Percentiles rank a stretch among this genome's conserved stretches.
phyloP scores from a whole-genome alignment of 2,797 vertebrate genomes.

The Borostomias antarcticus region DNA sequence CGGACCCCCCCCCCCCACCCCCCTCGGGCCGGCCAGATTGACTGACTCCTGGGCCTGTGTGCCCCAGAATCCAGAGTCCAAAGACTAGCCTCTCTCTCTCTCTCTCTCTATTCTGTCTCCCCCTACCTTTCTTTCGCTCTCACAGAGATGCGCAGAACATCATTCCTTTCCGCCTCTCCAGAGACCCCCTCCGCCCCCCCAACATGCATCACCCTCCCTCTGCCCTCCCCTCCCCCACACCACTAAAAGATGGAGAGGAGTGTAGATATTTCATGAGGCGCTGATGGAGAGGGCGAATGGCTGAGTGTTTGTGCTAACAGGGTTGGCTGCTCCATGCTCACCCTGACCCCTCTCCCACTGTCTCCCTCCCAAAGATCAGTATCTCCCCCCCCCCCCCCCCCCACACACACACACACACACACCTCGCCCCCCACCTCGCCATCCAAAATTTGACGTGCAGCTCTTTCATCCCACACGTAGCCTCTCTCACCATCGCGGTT shows the following conservation, averaged over 20 bases:
- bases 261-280: constrained; percentile 73
- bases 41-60: constrained; percentile 78
- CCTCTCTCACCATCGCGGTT: constrained; percentile 3
- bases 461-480: constrained; percentile 32
- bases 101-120: constrained; percentile 40
- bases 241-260: constrained; percentile 72
- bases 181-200: constrained; percentile 52
- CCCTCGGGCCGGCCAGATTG: constrained; percentile 74
- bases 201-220: no score
- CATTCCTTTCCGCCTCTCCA: constrained; percentile 58
- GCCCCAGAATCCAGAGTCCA: constrained; percentile 77
- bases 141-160: constrained; percentile 58
- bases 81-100: constrained; percentile 53
- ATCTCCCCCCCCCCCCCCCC: constrained; percentile 33
- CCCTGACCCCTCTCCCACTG: constrained; percentile 55
- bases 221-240: constrained; percentile 57
- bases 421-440: background rate
- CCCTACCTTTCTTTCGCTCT: constrained; percentile 9
- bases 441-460: constrained; percentile 32
- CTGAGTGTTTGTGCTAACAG: constrained; percentile 21
- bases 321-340: constrained; percentile 45
- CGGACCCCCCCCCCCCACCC: constrained; percentile 47
- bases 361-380: constrained; percentile 48
- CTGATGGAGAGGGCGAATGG: constrained; percentile 63
- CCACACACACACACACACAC: no score